phyloP scores from a whole-genome alignment of 2,888 invertebrate genomes.

The Lottia gigantea region DNA sequence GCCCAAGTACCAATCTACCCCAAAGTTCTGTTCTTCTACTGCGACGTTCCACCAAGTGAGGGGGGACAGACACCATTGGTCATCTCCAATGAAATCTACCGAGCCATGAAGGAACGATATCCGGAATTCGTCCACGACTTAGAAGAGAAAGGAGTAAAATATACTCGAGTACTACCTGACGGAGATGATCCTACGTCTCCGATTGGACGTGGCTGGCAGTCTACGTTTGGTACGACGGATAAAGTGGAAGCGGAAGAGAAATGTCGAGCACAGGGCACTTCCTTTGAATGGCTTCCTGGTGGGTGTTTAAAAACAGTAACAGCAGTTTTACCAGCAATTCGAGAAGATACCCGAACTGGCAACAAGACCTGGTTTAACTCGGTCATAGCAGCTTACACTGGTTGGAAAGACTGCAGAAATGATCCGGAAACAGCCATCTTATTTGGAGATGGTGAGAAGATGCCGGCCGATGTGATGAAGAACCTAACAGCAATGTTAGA shows the following conservation, averaged over 20 bases:
- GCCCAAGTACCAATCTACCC: constrained; percentile 54
- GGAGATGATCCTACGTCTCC: constrained; percentile 50
- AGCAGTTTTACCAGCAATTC: constrained; percentile 41
- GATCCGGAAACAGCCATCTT: constrained; percentile 47
- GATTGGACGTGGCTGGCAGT: constrained; percentile 57
- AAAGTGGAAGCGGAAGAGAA: constrained; percentile 41
- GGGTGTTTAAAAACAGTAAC: constrained; percentile 51
- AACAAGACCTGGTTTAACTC: constrained; percentile 56
- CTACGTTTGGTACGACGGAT: constrained; percentile 45
- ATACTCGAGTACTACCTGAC: constrained; percentile 47
- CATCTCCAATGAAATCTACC: constrained; percentile 43
- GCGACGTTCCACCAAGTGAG: constrained; percentile 39
- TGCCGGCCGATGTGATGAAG: constrained; percentile 45
- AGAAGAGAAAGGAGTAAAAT: constrained; percentile 40
- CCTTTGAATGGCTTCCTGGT: constrained; percentile 45
- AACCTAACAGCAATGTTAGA: constrained; percentile 38
- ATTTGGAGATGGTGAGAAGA: constrained; percentile 47
- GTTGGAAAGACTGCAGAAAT: constrained; percentile 53
- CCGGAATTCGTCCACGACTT: constrained; percentile 42
- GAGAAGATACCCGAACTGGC: constrained; percentile 42
- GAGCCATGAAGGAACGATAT: constrained; percentile 32
- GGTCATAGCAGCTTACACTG: constrained; percentile 50
- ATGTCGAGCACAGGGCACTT: constrained; percentile 42
- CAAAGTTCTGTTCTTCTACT: constrained; percentile 47
- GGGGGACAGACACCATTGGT: constrained; percentile 55